These are phyloP conservation scores for Aphis gossypii DNA, from an alignment of 1,140 invertebrate species.

Conservation along the genomic window DNA sequence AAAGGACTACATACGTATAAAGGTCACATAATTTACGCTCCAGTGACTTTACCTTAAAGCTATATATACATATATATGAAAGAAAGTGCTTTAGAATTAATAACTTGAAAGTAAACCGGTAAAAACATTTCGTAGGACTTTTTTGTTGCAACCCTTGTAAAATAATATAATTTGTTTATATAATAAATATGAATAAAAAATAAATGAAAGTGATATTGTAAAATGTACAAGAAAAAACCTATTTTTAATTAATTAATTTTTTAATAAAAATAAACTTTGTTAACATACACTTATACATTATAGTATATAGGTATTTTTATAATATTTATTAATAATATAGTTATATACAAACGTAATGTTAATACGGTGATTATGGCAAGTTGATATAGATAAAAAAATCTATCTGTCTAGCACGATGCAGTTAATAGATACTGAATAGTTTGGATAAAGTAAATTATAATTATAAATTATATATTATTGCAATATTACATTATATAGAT, in stretches of 20 bases:
- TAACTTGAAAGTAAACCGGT: background rate
- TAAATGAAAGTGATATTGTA: background rate
- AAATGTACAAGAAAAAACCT: background rate
- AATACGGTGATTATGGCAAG: background rate
- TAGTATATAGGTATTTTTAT: too few species aligned
- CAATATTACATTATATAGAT: too few species aligned
- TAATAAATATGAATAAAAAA: background rate
- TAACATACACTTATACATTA: too few species aligned
- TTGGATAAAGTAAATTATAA: background rate
- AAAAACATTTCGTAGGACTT: background rate
- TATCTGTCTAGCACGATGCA: background rate
- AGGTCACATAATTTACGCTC: constrained; percentile 40
- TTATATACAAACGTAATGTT: background rate
- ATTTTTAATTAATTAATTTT: constrained; percentile 8
- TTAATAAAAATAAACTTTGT: background rate
- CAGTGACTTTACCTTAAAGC: background rate
- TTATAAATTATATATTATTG: background rate
- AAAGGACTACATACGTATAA: constrained; percentile 28
- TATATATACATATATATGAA: background rate
- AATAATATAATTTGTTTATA: constrained; percentile 17
- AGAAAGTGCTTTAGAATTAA: constrained; percentile 29
- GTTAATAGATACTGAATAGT: background rate
- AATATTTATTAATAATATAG: too few species aligned
- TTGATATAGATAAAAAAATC: background rate
- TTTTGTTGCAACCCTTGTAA: background rate